phyloP scores from a whole-genome alignment of 1,140 invertebrate genomes.

The Zaprionus davidi region DNA sequence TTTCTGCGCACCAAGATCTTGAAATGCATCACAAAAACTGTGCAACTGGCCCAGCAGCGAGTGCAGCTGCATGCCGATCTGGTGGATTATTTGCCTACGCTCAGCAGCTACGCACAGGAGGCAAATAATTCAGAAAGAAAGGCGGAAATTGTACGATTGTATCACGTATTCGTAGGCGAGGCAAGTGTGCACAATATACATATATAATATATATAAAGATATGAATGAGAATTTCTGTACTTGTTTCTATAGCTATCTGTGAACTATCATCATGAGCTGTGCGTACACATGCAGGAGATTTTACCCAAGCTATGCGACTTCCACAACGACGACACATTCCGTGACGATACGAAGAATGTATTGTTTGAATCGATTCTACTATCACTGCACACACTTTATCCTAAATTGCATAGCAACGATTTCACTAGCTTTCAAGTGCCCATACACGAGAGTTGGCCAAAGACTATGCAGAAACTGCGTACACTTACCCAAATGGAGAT shows the following conservation, averaged over 20 bases:
- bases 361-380: conserved; percentile 56
- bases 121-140: conserved; percentile 36
- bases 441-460: conserved; percentile 54
- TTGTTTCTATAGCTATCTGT: conserved; percentile 50
- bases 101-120: conserved; percentile 13
- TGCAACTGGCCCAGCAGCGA: conserved; percentile 54
- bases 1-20: conserved; percentile 42
- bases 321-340: conserved; percentile 54
- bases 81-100: conserved; percentile 54
- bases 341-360: conserved; percentile 53
- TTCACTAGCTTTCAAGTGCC: conserved; percentile 59
- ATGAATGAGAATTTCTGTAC: not conserved
- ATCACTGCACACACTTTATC: conserved; percentile 63
- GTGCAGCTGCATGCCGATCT: conserved; percentile 63
- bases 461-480: conserved; percentile 59
- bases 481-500: conserved; percentile 71
- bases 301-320: conserved; percentile 66
- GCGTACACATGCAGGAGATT: conserved; percentile 67
- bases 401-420: conserved; percentile 47
- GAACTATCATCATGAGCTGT: conserved; percentile 70
- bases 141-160: conserved; percentile 58
- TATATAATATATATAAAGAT: too few species aligned
- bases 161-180: conserved; percentile 53
- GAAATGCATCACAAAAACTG: conserved; percentile 60
- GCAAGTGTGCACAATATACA: conserved; percentile 20